phyloP scores from a whole-genome alignment of 30 jellyfish, hydroid and myxozoan species.

The Aurelia aurita region DNA sequence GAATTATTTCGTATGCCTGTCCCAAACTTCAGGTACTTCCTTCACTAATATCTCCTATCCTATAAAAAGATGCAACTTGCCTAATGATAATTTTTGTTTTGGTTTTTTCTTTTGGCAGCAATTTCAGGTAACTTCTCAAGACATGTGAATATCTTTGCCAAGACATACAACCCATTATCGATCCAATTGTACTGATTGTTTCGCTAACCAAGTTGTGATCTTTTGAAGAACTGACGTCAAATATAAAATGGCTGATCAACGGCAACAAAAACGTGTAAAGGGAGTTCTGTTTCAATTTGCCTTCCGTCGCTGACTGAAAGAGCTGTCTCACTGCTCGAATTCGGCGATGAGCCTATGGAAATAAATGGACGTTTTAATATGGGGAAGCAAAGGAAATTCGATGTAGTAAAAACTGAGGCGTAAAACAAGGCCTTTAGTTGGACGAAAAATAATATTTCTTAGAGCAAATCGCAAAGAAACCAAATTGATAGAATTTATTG shows the following conservation, averaged over 20 bases:
- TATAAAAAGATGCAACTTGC: slow-evolving; percentile 8
- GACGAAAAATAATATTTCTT: no score
- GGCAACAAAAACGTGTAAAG: slow-evolving; percentile 80
- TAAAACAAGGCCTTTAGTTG: no score
- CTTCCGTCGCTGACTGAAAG: slow-evolving; percentile 58
- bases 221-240: slow-evolving; percentile 68
- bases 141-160: slow-evolving; percentile 92
- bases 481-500: no score
- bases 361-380: background rate
- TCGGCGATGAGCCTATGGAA: slow-evolving; percentile 85
- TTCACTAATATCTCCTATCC: no score
- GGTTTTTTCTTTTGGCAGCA: slow-evolving; percentile 69
- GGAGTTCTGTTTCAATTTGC: slow-evolving; percentile 53
- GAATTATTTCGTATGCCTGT: no score
- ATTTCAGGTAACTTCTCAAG: slow-evolving; percentile 67
- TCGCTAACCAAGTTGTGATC: slow-evolving; percentile 93
- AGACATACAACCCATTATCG: slow-evolving; percentile 62
- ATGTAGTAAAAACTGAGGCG: no score
- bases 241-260: slow-evolving; percentile 79
- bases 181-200: slow-evolving; percentile 77
- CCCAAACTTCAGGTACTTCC: no score
- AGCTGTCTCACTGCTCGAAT: slow-evolving; percentile 86
- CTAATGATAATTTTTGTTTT: slow-evolving; percentile 79
- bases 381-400: no score
- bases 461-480: no score